Evolutionary conservation across 2,797 vertebrate species (phyloP).

Genomic region (Hyperoplus immaculatus): DNA sequence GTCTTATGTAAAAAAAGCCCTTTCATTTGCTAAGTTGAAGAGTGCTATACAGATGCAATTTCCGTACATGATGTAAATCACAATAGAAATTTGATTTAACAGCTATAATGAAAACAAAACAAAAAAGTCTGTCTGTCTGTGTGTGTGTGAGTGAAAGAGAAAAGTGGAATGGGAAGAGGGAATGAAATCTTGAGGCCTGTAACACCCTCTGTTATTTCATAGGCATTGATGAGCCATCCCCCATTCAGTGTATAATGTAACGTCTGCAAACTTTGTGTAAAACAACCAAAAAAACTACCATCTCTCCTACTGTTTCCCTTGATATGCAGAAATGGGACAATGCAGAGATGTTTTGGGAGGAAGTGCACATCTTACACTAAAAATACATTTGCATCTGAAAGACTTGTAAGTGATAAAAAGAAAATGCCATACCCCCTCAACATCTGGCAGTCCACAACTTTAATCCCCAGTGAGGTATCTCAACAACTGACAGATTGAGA

Average conservation of each 20-base stretch:
- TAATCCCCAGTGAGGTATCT: too few species aligned
- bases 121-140: not conserved
- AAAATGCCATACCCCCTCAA: too few species aligned
- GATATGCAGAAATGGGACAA: not conserved
- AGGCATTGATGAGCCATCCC: constrained; percentile 10
- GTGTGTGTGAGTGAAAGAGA: constrained; percentile 6
- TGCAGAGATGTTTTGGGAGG: not conserved
- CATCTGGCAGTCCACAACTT: too few species aligned
- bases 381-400: not conserved
- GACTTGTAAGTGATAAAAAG: too few species aligned
- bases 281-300: constrained; percentile 8
- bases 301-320: not conserved
- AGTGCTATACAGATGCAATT: too few species aligned
- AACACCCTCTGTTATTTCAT: constrained; percentile 32
- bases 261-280: constrained; percentile 1
- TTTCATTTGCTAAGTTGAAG: too few species aligned
- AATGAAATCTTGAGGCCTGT: constrained; percentile 15
- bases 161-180: not conserved
- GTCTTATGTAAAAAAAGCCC: too few species aligned
- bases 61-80: too few species aligned
- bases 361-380: not conserved
- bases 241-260: not conserved
- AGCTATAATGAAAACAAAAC: too few species aligned
- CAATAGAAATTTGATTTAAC: too few species aligned
- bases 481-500: too few species aligned